phyloP scores from a whole-genome alignment of 2,888 invertebrate genomes.

The Drosophila lutescens region DNA sequence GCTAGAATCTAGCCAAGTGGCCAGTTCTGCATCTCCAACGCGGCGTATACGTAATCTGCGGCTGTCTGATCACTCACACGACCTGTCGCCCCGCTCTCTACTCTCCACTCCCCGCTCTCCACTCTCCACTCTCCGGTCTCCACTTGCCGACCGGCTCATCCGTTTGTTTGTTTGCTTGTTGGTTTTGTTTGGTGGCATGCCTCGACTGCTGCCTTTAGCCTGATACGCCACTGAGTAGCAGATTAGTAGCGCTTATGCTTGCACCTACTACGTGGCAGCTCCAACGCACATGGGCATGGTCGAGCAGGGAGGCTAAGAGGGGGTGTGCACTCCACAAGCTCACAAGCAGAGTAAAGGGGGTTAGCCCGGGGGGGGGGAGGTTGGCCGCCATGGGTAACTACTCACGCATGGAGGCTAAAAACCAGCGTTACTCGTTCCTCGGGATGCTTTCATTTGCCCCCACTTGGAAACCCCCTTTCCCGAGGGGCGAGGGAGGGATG shows the following conservation, averaged over 20 bases:
- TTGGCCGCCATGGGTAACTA: neutral
- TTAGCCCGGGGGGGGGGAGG: neutral
- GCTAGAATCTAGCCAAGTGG: slow-evolving; percentile 1
- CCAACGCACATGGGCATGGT: slow-evolving; percentile 28
- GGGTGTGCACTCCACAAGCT: too few relatives aligned
- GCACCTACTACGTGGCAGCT: slow-evolving; percentile 74
- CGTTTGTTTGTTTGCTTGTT: slow-evolving; percentile 56
- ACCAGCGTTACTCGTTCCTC: slow-evolving; percentile 35
- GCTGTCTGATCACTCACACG: slow-evolving; percentile 71
- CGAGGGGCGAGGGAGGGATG: neutral
- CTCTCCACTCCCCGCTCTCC: slow-evolving; percentile 30
- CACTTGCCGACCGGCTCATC: slow-evolving; percentile 23
- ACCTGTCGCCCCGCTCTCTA: slow-evolving; percentile 31
- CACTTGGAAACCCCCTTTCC: neutral
- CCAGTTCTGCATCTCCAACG: slow-evolving; percentile 47
- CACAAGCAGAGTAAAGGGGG: neutral
- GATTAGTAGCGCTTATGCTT: slow-evolving; percentile 79
- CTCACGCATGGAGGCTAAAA: slow-evolving; percentile 31
- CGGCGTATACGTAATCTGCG: slow-evolving; percentile 76
- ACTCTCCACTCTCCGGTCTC: slow-evolving; percentile 34
- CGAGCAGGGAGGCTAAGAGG: neutral
- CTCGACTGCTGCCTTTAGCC: slow-evolving; percentile 61
- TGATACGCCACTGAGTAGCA: slow-evolving; percentile 79
- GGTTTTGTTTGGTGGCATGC: slow-evolving; percentile 55
- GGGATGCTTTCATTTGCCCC: slow-evolving; percentile 5